phyloP scores from a whole-genome alignment of 2,888 invertebrate genomes.

The Drosophila nr. perissopoda region DNA sequence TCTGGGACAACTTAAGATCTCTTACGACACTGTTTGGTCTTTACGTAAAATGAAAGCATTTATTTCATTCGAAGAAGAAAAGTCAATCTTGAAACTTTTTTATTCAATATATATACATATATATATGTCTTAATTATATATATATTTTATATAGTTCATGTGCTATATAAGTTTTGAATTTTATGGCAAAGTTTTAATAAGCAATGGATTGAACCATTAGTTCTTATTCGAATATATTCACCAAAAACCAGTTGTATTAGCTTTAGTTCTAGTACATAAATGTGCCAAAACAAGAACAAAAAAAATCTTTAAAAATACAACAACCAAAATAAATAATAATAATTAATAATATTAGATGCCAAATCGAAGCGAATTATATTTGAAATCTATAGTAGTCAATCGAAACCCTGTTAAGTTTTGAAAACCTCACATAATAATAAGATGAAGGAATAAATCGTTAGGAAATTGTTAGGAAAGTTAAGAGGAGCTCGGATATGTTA shows the following conservation, averaged over 20 bases:
- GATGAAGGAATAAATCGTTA: slow-evolving; percentile 46
- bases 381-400: slow-evolving; percentile 34
- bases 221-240: slow-evolving; percentile 31
- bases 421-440: slow-evolving; percentile 24
- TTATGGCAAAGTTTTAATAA: slow-evolving; percentile 42
- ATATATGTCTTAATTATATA: slow-evolving; percentile 19
- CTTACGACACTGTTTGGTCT: slow-evolving; percentile 19
- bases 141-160: slow-evolving; percentile 40
- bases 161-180: slow-evolving; percentile 58
- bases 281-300: slow-evolving; percentile 65
- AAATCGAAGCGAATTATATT: slow-evolving; percentile 26
- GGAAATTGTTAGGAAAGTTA: slow-evolving; percentile 49
- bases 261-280: slow-evolving; percentile 66
- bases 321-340: slow-evolving; percentile 3
- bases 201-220: slow-evolving; percentile 25
- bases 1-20: slow-evolving; percentile 36
- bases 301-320: slow-evolving; percentile 12
- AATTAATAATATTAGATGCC: slow-evolving; percentile 32
- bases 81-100: slow-evolving; percentile 32
- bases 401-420: slow-evolving; percentile 70
- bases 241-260: slow-evolving; percentile 59
- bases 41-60: slow-evolving; percentile 60
- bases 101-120: slow-evolving; percentile 29
- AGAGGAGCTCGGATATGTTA: slow-evolving; percentile 30
- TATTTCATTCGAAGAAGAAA: slow-evolving; percentile 40